phyloP scores from a whole-genome alignment of 2,888 invertebrate genomes.

The Andrena hattorfiana region DNA sequence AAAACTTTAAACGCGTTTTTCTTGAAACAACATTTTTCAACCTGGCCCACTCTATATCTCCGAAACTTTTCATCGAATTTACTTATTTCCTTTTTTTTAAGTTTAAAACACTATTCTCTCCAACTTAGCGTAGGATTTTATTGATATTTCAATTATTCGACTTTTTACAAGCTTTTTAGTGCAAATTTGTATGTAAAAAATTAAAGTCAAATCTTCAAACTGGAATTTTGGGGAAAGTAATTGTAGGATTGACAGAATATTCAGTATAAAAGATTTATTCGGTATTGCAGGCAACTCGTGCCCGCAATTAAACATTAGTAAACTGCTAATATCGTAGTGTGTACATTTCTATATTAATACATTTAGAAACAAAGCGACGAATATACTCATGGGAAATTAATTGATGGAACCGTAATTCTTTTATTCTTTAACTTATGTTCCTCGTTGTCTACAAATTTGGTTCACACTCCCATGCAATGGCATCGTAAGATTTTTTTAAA shows the following conservation, averaged over 20 bases:
- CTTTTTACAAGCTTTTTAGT: no score
- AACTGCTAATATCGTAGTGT: background rate
- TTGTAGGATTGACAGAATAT: background rate
- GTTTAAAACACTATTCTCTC: no score
- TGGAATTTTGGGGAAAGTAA: background rate
- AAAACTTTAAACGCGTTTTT: no score
- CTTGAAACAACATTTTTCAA: no score
- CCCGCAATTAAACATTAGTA: background rate
- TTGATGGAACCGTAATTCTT: background rate
- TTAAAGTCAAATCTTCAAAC: no score
- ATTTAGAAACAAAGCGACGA: background rate
- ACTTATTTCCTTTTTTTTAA: no score
- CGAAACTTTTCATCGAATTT: no score
- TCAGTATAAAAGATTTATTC: slow-evolving; percentile 10
- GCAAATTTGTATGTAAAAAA: no score
- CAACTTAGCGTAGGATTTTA: no score
- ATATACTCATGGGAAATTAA: background rate
- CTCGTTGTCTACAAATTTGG: slow-evolving; percentile 8
- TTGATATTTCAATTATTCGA: no score
- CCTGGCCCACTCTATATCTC: no score
- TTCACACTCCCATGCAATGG: slow-evolving; percentile 26
- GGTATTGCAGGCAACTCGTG: background rate
- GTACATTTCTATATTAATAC: background rate
- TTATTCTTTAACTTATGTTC: background rate
- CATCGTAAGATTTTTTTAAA: slow-evolving; percentile 11